Percentiles rank a stretch among this genome's conserved stretches.
Conservation (phyloP, 2,888 invertebrate species). For the Polydrusus tereticollis region DNA sequence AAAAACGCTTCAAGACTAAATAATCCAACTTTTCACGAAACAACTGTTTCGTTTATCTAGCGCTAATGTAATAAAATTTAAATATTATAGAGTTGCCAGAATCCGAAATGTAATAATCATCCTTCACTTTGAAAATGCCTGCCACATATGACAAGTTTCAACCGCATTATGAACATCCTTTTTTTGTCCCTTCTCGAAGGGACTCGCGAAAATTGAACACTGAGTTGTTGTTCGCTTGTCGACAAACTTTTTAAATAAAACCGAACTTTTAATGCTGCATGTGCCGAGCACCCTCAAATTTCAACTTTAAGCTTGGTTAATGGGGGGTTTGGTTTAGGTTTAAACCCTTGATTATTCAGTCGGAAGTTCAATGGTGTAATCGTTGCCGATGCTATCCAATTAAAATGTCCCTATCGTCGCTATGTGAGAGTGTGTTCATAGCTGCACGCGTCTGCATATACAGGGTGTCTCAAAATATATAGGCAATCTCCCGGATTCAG, state of each 20-base stretch:
- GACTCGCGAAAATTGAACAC: no score
- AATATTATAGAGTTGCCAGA: no score
- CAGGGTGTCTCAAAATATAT: background rate
- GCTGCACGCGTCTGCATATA: background rate
- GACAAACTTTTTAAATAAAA: slow-evolving; percentile 16
- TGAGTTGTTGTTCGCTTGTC: background rate
- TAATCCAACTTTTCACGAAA: no score
- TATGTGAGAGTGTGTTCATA: background rate
- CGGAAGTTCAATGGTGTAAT: slow-evolving; percentile 24
- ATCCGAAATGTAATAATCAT: no score
- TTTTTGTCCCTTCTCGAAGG: background rate
- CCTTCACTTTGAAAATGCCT: no score
- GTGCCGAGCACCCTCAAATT: slow-evolving; percentile 20
- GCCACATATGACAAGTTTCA: background rate
- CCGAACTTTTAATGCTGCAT: slow-evolving; percentile 3
- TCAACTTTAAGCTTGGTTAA: background rate
- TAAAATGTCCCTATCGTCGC: slow-evolving; percentile 24
- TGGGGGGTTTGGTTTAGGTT: slow-evolving; percentile 19
- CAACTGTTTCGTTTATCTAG: no score
- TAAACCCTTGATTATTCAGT: slow-evolving; percentile 43
- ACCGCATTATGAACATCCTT: background rate
- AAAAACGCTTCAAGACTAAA: no score
- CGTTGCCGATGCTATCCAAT: slow-evolving; percentile 35
- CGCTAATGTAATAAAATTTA: no score
- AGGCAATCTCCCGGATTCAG: no score